Evolutionary conservation across 1,140 invertebrate species (phyloP), one percentile per base, ranked within the genome.

Genomic region (Frieseomelitta varia): DNA sequence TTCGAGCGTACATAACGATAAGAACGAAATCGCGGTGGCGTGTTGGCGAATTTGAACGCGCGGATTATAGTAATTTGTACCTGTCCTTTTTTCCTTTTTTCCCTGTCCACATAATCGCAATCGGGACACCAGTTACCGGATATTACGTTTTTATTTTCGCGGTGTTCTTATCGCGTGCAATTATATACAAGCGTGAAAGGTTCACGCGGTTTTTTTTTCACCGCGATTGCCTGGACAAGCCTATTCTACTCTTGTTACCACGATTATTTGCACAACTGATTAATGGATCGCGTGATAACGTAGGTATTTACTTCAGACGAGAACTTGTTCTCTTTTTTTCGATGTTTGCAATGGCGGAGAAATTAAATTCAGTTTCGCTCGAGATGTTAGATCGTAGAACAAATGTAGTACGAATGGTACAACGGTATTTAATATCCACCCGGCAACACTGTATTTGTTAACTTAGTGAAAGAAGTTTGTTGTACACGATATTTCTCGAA

Each of bases 1-100:
- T 47, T 65, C 61, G 74, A 76, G 56, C 74, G 30, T 76, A 76
- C 61, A 76, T 76, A 76, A 76, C 24, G 75, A 65, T 77, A 65
- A 77, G 75, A 65, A 51, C 30, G 39, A 51, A 77, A 61, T 61
- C 58, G 58, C 58, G 11, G 58, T 30, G 34, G 47, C n/a, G 17
- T 30, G n/a, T n/a, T n/a, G 51, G 72, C 11, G 27, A 74, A 74
- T 74, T 74, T 30, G 51, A 74, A 61, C 58, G 56, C 30, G 58
- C 17, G 58, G 24, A 77, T 77, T 77, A 77, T 63, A 77, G 56
- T 63, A 61, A 61, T 77, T 63, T 77, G 34, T 77, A 47, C 58
- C 34, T 77, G 74, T 77, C 56, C 56, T 61, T 63, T 63, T 63
- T 8, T 10, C 8, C 6, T 0, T 10, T 10, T 8, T 39, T 6